Base-by-base conservation (phyloP, 2,113 vertebrate genomes). In the Myanophis thanlyinensis region DNA sequence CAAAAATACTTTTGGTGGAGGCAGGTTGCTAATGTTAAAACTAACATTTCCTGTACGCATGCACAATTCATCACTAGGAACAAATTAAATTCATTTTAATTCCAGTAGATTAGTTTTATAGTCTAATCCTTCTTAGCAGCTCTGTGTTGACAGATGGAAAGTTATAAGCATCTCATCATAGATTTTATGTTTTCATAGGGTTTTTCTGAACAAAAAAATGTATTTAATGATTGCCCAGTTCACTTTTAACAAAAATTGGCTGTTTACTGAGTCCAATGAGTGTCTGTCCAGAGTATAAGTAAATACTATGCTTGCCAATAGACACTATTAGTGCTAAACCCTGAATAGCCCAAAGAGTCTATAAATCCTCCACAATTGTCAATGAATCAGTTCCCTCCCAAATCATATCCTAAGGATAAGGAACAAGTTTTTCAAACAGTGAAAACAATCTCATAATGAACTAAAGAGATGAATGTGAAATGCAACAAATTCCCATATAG, bases 101-200 rank as follows among this genome's bases (percentile, higher is more conserved):
- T 95, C 92, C 87, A n/a, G 53, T 90, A 92, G 94, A 94, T 95
- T 95, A 95, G 52, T 93, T 95, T 96, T 94, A 91, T 95, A 95
- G 96, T 94, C 62, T 96, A 93, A 94, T 88, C 88, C 40, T 95
- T 95, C 49, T 93, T 92, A 93, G 10, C 30, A 95, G 92, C 1
- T 95, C 5, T 3, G 44, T 91, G 89, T 86, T 86, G 91, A 93
- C 93, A 96, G 94, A 96, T 35, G 56, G 89, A 93, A 95, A 95
- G 49, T 56, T 89, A 52, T 88, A 89, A 53, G 1, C 22, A 92
- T 91, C 90, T 91, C 47, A 93, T 88, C 47, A 62, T 73, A 89
- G 48, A 92, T 85, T 94, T 88, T 93, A 87, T 95, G 23, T 92
- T 95, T 96, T 96, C 90, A 88, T 49, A 46, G 30, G 18, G 46